Evolutionary conservation across 2,797 vertebrate genomes (phyloP).

Genomic region (Momotus momota): DNA sequence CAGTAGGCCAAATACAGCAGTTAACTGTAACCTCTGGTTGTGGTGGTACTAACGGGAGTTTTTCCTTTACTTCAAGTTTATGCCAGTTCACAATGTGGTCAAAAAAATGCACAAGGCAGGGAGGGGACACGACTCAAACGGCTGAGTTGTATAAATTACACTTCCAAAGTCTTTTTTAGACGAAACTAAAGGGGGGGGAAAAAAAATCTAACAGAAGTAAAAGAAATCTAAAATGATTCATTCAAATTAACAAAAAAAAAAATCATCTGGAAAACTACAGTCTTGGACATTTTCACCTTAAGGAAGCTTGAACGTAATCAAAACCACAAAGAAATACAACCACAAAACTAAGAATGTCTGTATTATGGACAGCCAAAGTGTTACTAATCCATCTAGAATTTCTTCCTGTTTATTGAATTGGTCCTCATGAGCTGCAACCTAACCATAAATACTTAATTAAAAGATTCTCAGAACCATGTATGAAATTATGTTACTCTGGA

Average conservation of each 20-base stretch:
- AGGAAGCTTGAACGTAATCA: not conserved
- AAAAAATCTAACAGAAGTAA: accelerated
- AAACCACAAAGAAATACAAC: not conserved
- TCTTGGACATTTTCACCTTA: not conserved
- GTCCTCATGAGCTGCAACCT: not conserved
- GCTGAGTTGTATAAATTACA: not conserved
- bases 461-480: not conserved
- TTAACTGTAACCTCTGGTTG: not conserved
- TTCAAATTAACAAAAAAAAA: not conserved
- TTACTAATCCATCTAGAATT: not conserved
- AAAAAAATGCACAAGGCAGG: accelerated
- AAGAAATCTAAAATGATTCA: not conserved
- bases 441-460: not conserved
- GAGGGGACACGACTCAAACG: not conserved
- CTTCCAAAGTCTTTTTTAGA: not conserved
- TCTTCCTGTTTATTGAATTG: not conserved
- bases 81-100: accelerated
- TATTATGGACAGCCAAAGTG: not conserved
- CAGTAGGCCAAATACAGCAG: not conserved
- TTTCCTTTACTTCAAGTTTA: not conserved
- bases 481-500: not conserved
- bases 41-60: not conserved
- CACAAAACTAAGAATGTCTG: not conserved
- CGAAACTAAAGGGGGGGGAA: not conserved
- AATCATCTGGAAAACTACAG: not conserved